phyloP scores from a whole-genome alignment of 2,888 invertebrate genomes.

The Fragum fragum region DNA sequence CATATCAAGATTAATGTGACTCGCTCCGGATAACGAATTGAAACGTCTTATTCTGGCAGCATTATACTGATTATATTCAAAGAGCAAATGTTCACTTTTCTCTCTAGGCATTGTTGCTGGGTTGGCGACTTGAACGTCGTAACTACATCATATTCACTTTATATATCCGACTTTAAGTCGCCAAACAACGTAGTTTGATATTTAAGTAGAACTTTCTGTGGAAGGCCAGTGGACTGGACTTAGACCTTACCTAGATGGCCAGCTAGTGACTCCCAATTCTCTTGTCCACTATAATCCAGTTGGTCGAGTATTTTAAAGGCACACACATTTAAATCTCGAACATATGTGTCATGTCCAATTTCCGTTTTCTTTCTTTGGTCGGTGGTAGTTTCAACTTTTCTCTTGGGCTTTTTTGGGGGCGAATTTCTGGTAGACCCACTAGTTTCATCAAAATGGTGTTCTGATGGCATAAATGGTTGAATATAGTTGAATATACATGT shows the following conservation, averaged over 20 bases:
- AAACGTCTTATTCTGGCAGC: no score
- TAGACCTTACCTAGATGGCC: conserved; percentile 26
- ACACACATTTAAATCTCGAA: conserved; percentile 7
- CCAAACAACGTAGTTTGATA: no score
- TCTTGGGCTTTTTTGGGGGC: neutral
- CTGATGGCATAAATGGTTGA: neutral
- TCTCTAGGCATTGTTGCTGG: no score
- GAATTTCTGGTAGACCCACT: neutral
- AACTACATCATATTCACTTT: no score
- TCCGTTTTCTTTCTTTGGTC: neutral
- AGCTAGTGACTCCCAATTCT: conserved; percentile 27
- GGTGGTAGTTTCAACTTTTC: neutral
- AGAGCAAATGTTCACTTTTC: no score
- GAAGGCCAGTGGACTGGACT: no score
- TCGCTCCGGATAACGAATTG: no score
- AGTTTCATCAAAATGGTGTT: neutral
- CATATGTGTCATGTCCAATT: neutral
- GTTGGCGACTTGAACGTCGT: no score
- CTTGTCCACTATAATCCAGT: conserved; percentile 14
- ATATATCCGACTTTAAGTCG: no score
- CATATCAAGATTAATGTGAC: no score
- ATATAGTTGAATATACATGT: neutral
- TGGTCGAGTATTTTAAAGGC: neutral
- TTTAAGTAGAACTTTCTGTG: no score
- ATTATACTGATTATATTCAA: no score